Percentiles rank a stretch among this genome's conserved stretches.
Conservation (phyloP, 1,140 invertebrate genomes). For the Hyposmocoma kahamanoa region DNA sequence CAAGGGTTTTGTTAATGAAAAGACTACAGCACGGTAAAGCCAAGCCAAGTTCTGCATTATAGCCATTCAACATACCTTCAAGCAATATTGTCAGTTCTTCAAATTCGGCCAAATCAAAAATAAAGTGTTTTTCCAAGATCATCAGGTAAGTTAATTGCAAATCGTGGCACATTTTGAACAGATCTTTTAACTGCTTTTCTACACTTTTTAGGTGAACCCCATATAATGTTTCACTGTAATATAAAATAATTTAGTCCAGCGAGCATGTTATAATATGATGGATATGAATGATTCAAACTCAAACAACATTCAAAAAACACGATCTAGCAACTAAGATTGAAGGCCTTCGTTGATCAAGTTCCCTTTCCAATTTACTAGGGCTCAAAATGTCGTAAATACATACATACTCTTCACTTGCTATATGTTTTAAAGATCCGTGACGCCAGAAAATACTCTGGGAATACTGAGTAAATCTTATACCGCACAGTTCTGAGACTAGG, state of each 20-base stretch:
- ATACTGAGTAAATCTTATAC: neutral
- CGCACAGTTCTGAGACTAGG: too few relatives aligned
- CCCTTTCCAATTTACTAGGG: neutral
- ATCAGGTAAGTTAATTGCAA: conserved; percentile 52
- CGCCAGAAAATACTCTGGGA: neutral
- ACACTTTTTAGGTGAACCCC: conserved; percentile 30
- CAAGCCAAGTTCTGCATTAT: too few relatives aligned
- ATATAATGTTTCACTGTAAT: conserved; percentile 51
- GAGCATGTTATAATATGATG: too few relatives aligned
- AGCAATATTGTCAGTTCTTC: conserved; percentile 42
- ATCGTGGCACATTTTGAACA: conserved; percentile 51
- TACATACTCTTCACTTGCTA: neutral
- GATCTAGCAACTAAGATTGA: neutral
- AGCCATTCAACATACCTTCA: conserved; percentile 35
- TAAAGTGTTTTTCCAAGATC: conserved; percentile 43
- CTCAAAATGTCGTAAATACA: neutral
- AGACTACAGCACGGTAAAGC: too few relatives aligned
- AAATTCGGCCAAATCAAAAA: conserved; percentile 43
- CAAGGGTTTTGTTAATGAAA: too few relatives aligned
- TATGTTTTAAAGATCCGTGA: neutral
- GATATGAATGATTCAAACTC: neutral
- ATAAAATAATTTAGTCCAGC: too few relatives aligned
- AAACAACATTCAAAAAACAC: neutral
- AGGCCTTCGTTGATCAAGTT: neutral
- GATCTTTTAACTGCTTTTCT: conserved; percentile 44